Conservation (phyloP, 2,888 invertebrate species). For the Athalia cordata region DNA sequence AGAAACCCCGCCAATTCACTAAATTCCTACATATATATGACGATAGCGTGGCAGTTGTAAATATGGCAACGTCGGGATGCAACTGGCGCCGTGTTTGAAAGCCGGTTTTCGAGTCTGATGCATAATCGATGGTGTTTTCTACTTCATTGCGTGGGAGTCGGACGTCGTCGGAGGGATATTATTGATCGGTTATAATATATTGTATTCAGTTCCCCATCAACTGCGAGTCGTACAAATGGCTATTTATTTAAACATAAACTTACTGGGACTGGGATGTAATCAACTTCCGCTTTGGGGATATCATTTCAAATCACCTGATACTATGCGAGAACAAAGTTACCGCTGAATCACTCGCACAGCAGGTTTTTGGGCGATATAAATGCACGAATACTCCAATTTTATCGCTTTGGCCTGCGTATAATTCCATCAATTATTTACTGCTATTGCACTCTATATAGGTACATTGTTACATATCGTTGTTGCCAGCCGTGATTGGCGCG, state of each 20-base stretch:
- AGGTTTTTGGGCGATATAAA: not conserved
- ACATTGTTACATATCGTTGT: too few species aligned
- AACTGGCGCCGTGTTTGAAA: constrained; percentile 46
- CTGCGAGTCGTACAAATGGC: not conserved
- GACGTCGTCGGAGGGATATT: constrained; percentile 41
- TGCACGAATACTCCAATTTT: not conserved
- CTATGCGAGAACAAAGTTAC: not conserved
- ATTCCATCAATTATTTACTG: too few species aligned
- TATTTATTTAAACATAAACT: not conserved
- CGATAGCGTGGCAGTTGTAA: not conserved
- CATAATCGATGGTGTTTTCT: constrained; percentile 57
- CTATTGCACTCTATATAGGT: too few species aligned
- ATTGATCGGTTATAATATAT: constrained; percentile 55
- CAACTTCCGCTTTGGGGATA: not conserved
- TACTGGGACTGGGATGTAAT: not conserved
- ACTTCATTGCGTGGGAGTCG: constrained; percentile 50
- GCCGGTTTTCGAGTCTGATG: constrained; percentile 54
- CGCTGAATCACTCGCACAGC: not conserved
- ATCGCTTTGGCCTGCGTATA: not conserved
- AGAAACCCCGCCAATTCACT: too few species aligned
- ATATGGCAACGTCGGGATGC: constrained; percentile 46
- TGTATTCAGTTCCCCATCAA: constrained; percentile 42
- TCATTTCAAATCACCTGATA: not conserved
- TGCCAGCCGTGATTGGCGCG: too few species aligned
- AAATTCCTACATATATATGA: too few species aligned